Evolutionary conservation across 2,888 invertebrate species (phyloP).

Genomic region (Papilio gigon): DNA sequence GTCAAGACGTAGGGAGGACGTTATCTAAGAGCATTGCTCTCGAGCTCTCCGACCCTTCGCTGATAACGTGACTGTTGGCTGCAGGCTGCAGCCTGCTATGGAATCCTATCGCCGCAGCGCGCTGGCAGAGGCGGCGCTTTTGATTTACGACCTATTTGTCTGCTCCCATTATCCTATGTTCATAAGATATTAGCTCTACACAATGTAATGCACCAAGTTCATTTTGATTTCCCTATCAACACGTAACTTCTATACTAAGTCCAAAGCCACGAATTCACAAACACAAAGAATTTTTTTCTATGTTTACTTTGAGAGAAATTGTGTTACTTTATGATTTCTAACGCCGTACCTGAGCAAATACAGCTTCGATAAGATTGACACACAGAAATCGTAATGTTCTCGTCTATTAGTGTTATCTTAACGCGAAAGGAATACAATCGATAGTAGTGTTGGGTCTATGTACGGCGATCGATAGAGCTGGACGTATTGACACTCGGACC

Average conservation of each 20-base stretch:
- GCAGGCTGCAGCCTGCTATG: slow-evolving; percentile 50
- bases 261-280: background rate
- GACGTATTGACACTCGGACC: slow-evolving; percentile 68
- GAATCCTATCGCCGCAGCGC: slow-evolving; percentile 52
- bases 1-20: slow-evolving; percentile 66
- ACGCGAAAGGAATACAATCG: slow-evolving; percentile 63
- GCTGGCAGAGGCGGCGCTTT: slow-evolving; percentile 48
- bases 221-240: background rate
- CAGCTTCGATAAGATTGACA: slow-evolving; percentile 23
- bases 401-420: slow-evolving; percentile 62
- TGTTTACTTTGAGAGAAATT: slow-evolving; percentile 44
- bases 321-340: slow-evolving; percentile 57
- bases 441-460: slow-evolving; percentile 61
- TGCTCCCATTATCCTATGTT: slow-evolving; percentile 29
- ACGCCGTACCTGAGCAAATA: slow-evolving; percentile 17
- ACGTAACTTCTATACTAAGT: background rate
- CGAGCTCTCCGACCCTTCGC: slow-evolving; percentile 65
- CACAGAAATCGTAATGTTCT: slow-evolving; percentile 56
- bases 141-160: slow-evolving; percentile 43
- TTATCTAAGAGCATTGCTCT: slow-evolving; percentile 70
- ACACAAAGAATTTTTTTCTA: slow-evolving; percentile 9
- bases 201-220: slow-evolving; percentile 14
- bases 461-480: slow-evolving; percentile 70
- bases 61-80: slow-evolving; percentile 51
- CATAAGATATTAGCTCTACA: slow-evolving; percentile 14